A percentile compares a stretch with the other conserved stretches of the same genome.
Conservation (phyloP, 2,113 vertebrate genomes). For the Chaenogobius annularis region DNA sequence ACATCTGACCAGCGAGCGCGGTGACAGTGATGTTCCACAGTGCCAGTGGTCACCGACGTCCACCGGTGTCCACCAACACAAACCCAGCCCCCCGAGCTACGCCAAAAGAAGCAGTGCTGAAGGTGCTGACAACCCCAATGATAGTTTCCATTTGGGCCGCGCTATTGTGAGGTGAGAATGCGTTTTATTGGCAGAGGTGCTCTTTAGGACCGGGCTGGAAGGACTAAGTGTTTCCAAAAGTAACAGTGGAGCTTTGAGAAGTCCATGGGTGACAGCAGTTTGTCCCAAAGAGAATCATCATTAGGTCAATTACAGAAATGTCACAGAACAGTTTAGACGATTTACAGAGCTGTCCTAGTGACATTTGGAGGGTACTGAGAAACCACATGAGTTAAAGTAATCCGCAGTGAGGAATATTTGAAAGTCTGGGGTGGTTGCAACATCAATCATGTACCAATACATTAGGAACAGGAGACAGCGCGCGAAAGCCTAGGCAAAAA, state of each 20-base stretch:
- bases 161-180: conserved; percentile 53
- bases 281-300: conserved; percentile 17
- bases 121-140: conserved; percentile 61
- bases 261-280: conserved; percentile 15
- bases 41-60: conserved; percentile 39
- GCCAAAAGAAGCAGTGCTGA: conserved; percentile 58
- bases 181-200: conserved; percentile 39
- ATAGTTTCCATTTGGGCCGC: conserved; percentile 56
- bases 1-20: conserved; percentile 54
- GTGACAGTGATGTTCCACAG: conserved; percentile 73
- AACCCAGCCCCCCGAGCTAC: conserved; percentile 14
- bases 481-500: too few species aligned
- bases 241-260: conserved; percentile 17
- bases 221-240: conserved; percentile 40
- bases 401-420: not conserved
- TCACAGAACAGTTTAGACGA: not conserved
- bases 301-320: not conserved
- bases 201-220: conserved; percentile 20
- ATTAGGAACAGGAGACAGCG: not conserved
- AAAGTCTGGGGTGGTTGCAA: not conserved
- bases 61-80: conserved; percentile 13
- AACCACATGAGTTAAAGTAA: conserved; percentile 2
- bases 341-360: conserved; percentile 2
- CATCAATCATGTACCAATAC: not conserved
- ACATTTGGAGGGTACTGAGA: not conserved